Evolutionary conservation across 2,113 vertebrate genomes (phyloP), one percentile per base, ranked within the genome.

Genomic region (Romanogobio albipinnatus): DNA sequence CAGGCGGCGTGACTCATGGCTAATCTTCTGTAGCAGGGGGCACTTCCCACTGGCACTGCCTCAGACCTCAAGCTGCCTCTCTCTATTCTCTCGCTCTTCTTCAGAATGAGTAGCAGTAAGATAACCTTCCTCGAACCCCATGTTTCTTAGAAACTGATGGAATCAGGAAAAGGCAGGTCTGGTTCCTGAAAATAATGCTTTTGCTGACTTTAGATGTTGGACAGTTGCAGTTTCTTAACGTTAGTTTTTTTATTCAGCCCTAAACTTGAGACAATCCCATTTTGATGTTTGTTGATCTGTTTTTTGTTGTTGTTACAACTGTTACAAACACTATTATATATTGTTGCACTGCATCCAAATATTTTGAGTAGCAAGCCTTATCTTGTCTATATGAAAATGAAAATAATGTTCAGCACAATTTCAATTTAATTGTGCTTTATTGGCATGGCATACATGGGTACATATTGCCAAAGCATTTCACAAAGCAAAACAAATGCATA

Each of bases 31-130:
- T 51, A 49, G 10, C 39, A 66, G n/a, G 29, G 43, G 45, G 15
- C 39, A 80, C 29, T 81, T 81, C 53, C 43, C 39, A 58, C 76
- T 78, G 36, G 24, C 64, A n/a, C 36, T 36, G 75, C 29, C 75
- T 62, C 58, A 62, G 39, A 64, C 77, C 61, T 29, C n/a, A 81
- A 19, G 29, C 39, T 64, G 24, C 11, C 62, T 7, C 26, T 56
- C 59, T 61, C 2, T 79, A 3, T 79, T 43, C 56, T 29, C 53
- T 78, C 53, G 3, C 51, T 62, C 10, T 43, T 79, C 24, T 33
- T 66, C 36, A 53, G 22, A 19, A 26, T 71, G 17, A 53, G 64
- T 29, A 39, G 17, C 19, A 39, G 11, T 22, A 56, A 39, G 26
- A 75, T 68, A 68, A 45, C n/a, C 36, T 82, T 86, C 45, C 22